These are phyloP conservation scores for Verasper variegatus DNA, from an alignment of 2,113 vertebrate genomes.

Conservation along the genomic window DNA sequence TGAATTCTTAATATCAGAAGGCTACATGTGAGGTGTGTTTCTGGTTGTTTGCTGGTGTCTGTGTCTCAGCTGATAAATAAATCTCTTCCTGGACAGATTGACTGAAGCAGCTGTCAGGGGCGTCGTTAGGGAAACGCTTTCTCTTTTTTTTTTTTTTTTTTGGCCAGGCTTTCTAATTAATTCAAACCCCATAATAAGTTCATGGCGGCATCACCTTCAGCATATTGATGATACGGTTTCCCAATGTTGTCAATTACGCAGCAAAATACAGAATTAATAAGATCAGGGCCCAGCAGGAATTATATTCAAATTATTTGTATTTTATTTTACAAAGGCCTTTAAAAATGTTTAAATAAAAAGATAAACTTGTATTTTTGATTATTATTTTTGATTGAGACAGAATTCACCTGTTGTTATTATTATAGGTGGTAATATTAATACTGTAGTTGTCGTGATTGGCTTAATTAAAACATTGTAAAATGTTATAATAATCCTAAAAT, in stretches of 20 bases:
- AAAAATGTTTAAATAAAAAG: no score
- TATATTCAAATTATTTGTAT: background rate
- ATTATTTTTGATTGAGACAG: background rate
- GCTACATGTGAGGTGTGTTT: background rate
- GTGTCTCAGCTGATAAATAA: constrained; percentile 39
- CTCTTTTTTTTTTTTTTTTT: constrained; percentile 7
- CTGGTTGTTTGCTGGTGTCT: no score
- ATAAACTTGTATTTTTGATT: background rate
- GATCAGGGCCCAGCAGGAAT: background rate
- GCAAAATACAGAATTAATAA: background rate
- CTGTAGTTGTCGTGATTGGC: background rate
- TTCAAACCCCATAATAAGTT: constrained; percentile 51
- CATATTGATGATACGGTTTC: constrained; percentile 18
- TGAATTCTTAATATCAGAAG: background rate
- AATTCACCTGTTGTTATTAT: background rate
- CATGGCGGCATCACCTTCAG: constrained; percentile 24
- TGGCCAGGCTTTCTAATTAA: constrained; percentile 53
- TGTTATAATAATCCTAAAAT: background rate
- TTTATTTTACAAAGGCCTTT: no score
- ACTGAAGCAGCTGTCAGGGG: constrained; percentile 57
- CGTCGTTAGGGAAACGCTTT: constrained; percentile 27
- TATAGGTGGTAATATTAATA: background rate
- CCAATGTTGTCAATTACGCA: constrained; percentile 3
- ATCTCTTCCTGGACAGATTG: constrained; percentile 56
- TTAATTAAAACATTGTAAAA: background rate